These are phyloP conservation scores for Pseudomugil tenellus DNA, from an alignment of 2,797 vertebrate genomes.

Conservation along the genomic window DNA sequence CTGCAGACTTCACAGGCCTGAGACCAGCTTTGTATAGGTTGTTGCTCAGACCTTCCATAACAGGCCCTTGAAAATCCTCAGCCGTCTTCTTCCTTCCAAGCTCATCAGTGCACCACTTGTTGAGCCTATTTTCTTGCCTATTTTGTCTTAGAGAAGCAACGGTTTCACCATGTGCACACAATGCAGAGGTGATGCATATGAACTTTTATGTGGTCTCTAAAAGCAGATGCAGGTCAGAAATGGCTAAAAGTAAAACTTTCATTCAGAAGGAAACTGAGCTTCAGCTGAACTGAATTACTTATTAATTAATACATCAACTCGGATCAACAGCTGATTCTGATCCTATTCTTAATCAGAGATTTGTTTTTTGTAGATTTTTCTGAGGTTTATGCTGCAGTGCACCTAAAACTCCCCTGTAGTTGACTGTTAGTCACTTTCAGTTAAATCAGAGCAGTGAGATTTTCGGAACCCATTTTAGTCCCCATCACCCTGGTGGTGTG, in stretches of 20 bases:
- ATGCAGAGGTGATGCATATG: constrained; percentile 39
- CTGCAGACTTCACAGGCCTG: constrained; percentile 55
- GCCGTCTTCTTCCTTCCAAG: constrained; percentile 20
- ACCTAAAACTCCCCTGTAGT: constrained; percentile 54
- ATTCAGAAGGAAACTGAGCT: constrained; percentile 24
- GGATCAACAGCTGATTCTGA: constrained; percentile 15
- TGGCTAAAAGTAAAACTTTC: constrained; percentile 27
- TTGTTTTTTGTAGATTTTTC: not conserved
- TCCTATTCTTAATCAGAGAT: not conserved
- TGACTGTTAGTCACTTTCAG: constrained; percentile 36
- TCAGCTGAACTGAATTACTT: constrained; percentile 14
- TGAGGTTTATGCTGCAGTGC: not conserved
- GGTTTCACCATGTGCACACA: constrained; percentile 40
- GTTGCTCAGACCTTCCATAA: constrained; percentile 67
- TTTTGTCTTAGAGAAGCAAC: constrained; percentile 28
- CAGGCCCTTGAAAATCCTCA: constrained; percentile 28
- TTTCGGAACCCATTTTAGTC: constrained; percentile 36
- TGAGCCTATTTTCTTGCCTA: not conserved
- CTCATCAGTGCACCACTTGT: not conserved
- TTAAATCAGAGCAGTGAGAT: constrained; percentile 28
- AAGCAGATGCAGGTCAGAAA: constrained; percentile 41
- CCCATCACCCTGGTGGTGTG: constrained; percentile 1
- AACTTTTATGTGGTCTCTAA: constrained; percentile 46
- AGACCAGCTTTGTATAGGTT: constrained; percentile 31
- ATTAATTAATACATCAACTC: constrained; percentile 5